These are phyloP conservation scores for Chrysomela aeneicollis DNA, from an alignment of 2,888 invertebrate genomes.

Conservation along the genomic window DNA sequence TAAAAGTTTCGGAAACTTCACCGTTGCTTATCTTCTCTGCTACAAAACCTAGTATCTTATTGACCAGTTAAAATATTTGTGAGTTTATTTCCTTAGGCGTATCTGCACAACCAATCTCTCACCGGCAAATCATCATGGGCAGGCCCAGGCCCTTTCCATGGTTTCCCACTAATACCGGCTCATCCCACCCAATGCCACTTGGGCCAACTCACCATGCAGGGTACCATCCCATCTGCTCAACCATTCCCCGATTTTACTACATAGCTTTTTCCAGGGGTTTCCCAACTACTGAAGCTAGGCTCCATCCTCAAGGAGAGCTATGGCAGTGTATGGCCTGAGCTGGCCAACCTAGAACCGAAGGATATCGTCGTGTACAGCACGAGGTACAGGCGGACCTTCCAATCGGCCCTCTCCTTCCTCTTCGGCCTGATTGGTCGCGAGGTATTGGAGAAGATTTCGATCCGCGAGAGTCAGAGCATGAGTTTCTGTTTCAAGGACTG, in stretches of 20 bases:
- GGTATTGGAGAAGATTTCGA: conserved; percentile 70
- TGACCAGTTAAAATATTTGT: too few relatives aligned
- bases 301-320: conserved; percentile 70
- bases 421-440: conserved; percentile 76
- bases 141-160: conserved; percentile 83
- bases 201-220: conserved; percentile 85
- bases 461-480: conserved; percentile 81
- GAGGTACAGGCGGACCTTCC: conserved; percentile 87
- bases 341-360: conserved; percentile 63
- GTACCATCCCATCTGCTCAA: too few relatives aligned
- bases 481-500: conserved; percentile 88
- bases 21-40: too few relatives aligned
- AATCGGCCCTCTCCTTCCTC: conserved; percentile 84
- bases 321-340: conserved; percentile 61
- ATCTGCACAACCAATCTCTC: conserved; percentile 66
- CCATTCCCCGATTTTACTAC: not conserved
- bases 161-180: conserved; percentile 79
- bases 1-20: too few relatives aligned
- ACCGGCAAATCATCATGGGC: conserved; percentile 75
- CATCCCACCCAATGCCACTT: conserved; percentile 76
- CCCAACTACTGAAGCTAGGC: conserved; percentile 85
- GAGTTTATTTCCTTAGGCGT: conserved; percentile 59
- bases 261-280: conserved; percentile 56
- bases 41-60: too few relatives aligned
- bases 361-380: conserved; percentile 81